A percentile compares a stretch with the other conserved stretches of the same genome.
These are phyloP conservation scores for Oryctes rhinoceros DNA, from an alignment of 1,140 invertebrate species.

Conservation along the genomic window DNA sequence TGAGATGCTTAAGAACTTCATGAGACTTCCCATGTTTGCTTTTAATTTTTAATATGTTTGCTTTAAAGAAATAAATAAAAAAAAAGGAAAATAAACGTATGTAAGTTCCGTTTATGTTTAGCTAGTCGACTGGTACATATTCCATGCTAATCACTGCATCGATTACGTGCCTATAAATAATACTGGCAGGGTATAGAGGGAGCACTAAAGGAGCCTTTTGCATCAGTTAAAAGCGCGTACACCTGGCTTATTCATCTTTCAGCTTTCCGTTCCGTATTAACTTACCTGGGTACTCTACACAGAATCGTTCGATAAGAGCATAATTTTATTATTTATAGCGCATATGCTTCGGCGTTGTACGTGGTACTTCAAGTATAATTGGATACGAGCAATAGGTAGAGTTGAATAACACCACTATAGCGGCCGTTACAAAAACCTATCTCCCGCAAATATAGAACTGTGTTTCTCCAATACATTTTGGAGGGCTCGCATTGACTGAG, in stretches of 20 bases:
- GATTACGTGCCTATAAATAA: slow-evolving; percentile 14
- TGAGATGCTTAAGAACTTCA: no score
- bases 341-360: background rate
- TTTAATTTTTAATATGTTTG: no score
- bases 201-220: background rate
- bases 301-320: slow-evolving; percentile 7
- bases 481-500: background rate
- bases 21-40: no score
- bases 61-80: no score
- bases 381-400: slow-evolving; percentile 9
- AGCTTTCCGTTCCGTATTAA: slow-evolving; percentile 6
- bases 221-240: slow-evolving; percentile 12
- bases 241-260: background rate
- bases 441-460: slow-evolving; percentile 1
- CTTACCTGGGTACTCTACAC: slow-evolving; percentile 7
- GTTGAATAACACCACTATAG: slow-evolving; percentile 11
- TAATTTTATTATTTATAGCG: slow-evolving; percentile 7
- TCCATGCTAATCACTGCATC: background rate
- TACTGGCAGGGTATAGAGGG: background rate
- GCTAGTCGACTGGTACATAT: background rate
- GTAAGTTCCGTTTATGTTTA: no score
- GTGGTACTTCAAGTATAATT: slow-evolving; percentile 14
- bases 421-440: background rate
- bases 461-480: background rate
- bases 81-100: no score